Conservation (phyloP, 1,140 invertebrate genomes). For the Grapholita molesta region DNA sequence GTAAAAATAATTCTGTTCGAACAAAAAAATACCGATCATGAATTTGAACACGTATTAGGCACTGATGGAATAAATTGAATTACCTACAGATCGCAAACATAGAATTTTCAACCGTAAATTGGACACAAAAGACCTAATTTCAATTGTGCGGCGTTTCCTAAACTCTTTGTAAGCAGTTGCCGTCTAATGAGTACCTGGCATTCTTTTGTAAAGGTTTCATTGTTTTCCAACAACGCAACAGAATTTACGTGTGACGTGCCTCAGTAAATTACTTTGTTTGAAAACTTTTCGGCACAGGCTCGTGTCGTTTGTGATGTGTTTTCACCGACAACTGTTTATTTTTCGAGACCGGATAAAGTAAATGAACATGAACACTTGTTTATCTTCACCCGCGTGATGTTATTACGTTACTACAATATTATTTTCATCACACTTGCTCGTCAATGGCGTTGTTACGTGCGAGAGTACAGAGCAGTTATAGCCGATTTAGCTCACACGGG, state of each 20-base stretch:
- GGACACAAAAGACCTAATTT: background rate
- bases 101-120: background rate
- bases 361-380: background rate
- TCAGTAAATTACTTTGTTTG: conserved; percentile 1
- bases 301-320: background rate
- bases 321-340: background rate
- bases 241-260: conserved; percentile 10
- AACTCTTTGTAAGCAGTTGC: conserved; percentile 7
- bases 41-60: conserved; percentile 11
- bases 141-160: background rate
- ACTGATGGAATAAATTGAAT: conserved; percentile 3
- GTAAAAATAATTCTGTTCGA: background rate
- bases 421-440: too few relatives aligned
- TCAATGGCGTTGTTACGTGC: too few relatives aligned
- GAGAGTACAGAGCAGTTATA: too few relatives aligned
- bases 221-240: conserved; percentile 7
- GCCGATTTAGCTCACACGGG: too few relatives aligned
- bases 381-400: background rate
- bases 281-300: background rate
- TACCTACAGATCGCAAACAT: background rate
- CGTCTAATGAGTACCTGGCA: conserved; percentile 4
- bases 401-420: background rate
- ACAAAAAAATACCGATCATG: conserved; percentile 10
- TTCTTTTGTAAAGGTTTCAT: conserved; percentile 5
- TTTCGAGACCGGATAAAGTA: background rate